Evolutionary conservation across 2,113 vertebrate genomes (phyloP).

Genomic region (Nyctereutes procyonoides): DNA sequence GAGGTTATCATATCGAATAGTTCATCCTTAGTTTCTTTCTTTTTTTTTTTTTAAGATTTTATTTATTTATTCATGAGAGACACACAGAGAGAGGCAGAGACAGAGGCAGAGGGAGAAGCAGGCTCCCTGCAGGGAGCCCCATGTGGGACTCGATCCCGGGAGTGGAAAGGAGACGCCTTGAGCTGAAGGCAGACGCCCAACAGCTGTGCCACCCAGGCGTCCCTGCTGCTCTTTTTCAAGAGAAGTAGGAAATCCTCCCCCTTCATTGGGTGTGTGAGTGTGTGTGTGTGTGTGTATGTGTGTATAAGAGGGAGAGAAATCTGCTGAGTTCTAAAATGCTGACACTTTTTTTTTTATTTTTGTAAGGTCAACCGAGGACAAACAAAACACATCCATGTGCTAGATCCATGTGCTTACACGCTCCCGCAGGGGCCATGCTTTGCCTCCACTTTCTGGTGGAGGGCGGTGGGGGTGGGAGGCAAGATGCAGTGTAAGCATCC

Average conservation of each 20-base stretch:
- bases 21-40: not conserved
- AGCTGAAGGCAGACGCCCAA: no score
- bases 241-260: not conserved
- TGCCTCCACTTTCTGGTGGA: not conserved
- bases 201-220: no score
- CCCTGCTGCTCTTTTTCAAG: not conserved
- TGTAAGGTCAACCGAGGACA: not conserved
- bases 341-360: not conserved
- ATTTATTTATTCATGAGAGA: no score
- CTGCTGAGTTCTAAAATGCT: not conserved
- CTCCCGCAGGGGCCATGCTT: no score
- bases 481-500: not conserved
- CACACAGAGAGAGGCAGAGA: no score
- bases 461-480: no score
- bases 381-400: not conserved
- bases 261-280: not conserved
- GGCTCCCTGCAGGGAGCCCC: no score
- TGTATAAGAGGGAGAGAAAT: not conserved
- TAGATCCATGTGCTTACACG: rapidly evolving
- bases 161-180: no score
- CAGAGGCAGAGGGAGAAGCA: no score
- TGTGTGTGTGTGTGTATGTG: no score
- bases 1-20: not conserved
- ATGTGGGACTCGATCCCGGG: no score
- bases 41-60: no score